Evolutionary conservation across 2,113 vertebrate species (phyloP).

Genomic region (Pleuronectes platessa): DNA sequence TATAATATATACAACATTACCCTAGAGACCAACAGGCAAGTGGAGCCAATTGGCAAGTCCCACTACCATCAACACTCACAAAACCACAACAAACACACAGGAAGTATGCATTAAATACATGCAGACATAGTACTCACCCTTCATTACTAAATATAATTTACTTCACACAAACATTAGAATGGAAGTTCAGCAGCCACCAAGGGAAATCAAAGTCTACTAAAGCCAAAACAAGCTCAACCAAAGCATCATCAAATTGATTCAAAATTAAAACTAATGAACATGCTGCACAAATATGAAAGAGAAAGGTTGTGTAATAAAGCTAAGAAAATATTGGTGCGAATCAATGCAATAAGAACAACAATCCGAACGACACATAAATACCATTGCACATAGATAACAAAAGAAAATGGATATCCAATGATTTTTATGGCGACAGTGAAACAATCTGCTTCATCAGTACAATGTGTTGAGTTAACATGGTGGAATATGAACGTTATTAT

Average conservation of each 20-base stretch:
- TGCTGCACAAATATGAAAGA: too few species aligned
- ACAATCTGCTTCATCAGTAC: neutral
- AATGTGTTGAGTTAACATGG: neutral
- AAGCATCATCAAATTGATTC: too few species aligned
- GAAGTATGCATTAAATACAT: neutral
- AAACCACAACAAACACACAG: neutral
- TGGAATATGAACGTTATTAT: neutral
- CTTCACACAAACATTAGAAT: too few species aligned
- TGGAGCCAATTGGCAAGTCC: neutral
- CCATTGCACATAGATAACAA: neutral
- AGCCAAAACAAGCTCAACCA: too few species aligned
- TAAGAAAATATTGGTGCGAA: too few species aligned
- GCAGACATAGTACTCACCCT: too few species aligned
- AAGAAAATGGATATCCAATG: neutral
- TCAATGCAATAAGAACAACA: neutral
- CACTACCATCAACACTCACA: neutral
- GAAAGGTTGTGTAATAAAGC: too few species aligned
- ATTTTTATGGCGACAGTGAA: neutral
- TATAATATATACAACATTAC: neutral
- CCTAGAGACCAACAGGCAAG: neutral
- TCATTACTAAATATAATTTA: too few species aligned
- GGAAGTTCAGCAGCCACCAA: too few species aligned
- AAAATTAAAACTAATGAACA: too few species aligned
- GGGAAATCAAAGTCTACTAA: too few species aligned
- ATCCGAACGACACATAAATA: neutral